phyloP scores from a whole-genome alignment of 2,797 vertebrate genomes.

The Leucoraja ocellata region DNA sequence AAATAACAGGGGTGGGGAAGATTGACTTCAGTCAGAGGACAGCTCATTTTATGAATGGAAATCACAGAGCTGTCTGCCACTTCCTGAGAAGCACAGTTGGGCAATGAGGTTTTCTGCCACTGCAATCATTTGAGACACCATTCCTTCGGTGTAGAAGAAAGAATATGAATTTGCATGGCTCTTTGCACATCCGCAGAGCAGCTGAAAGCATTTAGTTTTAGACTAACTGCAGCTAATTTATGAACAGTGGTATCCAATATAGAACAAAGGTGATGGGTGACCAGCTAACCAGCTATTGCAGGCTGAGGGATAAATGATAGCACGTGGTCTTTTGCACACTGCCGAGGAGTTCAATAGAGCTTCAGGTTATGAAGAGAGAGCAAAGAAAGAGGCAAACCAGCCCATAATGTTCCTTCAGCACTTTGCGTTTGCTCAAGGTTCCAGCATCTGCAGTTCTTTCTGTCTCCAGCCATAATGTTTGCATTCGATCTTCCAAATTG shows the following conservation, averaged over 20 bases:
- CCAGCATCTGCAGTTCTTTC: too few relatives aligned
- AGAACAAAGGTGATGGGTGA: not conserved
- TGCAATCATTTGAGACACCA: not conserved
- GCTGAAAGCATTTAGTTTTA: not conserved
- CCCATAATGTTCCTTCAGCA: too few relatives aligned
- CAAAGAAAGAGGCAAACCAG: not conserved
- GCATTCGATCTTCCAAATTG: not conserved
- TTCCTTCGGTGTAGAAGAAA: not conserved
- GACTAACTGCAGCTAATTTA: not conserved
- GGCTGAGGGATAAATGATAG: not conserved
- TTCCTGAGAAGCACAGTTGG: not conserved
- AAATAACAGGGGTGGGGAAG: not conserved
- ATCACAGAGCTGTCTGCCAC: not conserved
- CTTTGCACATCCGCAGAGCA: not conserved
- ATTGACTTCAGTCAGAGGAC: not conserved
- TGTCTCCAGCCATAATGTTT: not conserved
- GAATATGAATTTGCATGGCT: not conserved
- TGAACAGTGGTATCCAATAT: not conserved
- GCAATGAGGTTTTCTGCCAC: not conserved
- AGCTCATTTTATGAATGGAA: not conserved
- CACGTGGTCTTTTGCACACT: not conserved
- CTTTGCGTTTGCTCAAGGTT: too few relatives aligned
- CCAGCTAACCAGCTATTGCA: not conserved
- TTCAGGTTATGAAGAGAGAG: not conserved
- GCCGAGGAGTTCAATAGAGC: not conserved